Conservation (phyloP, 2,797 vertebrate genomes). For the Bucorvus abyssinicus region DNA sequence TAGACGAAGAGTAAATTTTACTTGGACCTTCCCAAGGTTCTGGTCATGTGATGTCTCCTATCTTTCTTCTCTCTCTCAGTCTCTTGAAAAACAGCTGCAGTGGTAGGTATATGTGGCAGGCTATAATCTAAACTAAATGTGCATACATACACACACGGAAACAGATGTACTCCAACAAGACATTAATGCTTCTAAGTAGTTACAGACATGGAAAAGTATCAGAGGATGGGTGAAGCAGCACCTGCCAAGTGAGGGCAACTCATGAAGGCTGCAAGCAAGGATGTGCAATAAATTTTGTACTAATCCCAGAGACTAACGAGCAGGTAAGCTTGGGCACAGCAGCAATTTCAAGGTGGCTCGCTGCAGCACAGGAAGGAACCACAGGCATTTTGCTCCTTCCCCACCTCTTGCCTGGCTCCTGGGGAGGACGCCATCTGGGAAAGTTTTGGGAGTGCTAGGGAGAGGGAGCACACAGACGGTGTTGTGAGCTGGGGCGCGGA, state of each 20-base stretch:
- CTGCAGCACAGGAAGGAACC: neutral
- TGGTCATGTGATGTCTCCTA: neutral
- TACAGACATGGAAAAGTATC: neutral
- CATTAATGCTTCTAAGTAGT: neutral
- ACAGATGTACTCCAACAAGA: neutral
- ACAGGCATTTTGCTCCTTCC: neutral
- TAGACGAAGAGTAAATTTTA: neutral
- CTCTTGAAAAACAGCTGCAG: neutral
- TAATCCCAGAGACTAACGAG: neutral
- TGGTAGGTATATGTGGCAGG: neutral
- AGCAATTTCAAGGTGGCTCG: neutral
- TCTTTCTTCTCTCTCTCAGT: neutral
- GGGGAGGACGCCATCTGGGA: neutral
- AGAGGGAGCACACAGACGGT: too few species aligned
- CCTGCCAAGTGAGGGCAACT: neutral
- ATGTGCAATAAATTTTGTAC: neutral
- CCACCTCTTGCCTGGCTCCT: too few species aligned
- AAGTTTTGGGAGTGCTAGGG: neutral
- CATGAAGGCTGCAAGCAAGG: neutral
- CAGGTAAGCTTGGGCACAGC: neutral
- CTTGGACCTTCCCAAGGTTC: neutral
- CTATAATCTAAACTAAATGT: neutral
- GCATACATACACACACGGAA: neutral
- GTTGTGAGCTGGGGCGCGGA: too few species aligned
- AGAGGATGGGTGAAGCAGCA: accelerated